These are phyloP conservation scores for Sphaerodactylus townsendi DNA, from an alignment of 2,113 vertebrate genomes.

Conservation along the genomic window DNA sequence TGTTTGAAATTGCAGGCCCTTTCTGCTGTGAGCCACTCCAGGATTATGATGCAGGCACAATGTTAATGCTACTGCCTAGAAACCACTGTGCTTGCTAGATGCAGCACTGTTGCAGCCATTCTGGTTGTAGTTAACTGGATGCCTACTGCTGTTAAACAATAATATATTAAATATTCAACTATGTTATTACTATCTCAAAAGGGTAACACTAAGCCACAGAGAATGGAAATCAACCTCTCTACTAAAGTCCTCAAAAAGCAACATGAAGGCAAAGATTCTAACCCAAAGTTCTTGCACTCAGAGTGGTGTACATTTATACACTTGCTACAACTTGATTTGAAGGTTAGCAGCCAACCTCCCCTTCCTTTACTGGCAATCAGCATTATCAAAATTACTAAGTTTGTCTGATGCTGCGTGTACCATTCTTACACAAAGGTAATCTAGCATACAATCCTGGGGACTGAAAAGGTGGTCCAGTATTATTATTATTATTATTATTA, in stretches of 20 bases:
- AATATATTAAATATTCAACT: neutral
- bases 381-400: neutral
- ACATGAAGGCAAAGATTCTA: neutral
- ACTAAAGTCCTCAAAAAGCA: neutral
- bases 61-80: neutral
- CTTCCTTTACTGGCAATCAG: neutral
- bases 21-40: no score
- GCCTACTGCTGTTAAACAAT: neutral
- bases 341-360: no score
- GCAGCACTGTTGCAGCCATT: neutral
- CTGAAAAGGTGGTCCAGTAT: neutral
- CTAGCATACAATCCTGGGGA: no score
- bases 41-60: neutral
- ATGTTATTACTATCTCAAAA: neutral
- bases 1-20: no score
- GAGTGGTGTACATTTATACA: neutral
- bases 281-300: neutral
- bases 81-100: no score
- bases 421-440: neutral
- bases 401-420: neutral
- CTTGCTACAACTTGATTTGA: neutral
- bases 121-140: neutral
- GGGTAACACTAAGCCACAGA: neutral
- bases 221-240: neutral
- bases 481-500: no score